These are phyloP conservation scores for Orthonevra nobilis DNA, from an alignment of 2,888 invertebrate genomes.

Conservation along the genomic window DNA sequence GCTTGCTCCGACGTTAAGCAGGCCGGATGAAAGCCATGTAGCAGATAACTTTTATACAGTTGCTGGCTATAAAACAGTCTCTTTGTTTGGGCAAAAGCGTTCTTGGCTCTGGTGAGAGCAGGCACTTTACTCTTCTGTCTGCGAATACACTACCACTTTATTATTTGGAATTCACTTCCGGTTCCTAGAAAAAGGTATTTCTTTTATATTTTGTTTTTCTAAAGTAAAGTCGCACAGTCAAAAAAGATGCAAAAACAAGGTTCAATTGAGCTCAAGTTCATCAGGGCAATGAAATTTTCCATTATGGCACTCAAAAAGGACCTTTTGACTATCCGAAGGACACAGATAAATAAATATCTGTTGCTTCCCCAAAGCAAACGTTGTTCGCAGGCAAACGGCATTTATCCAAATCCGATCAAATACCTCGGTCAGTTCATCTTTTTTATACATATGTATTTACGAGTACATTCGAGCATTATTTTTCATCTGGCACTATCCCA, in stretches of 20 bases:
- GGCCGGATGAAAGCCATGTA: no score
- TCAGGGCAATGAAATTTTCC: conserved; percentile 19
- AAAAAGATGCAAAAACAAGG: conserved; percentile 6
- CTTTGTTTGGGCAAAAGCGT: no score
- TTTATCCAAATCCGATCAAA: conserved; percentile 20
- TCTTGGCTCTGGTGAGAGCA: no score
- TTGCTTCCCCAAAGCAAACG: background rate
- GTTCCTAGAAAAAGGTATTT: no score
- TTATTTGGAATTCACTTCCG: no score
- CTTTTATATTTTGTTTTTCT: no score
- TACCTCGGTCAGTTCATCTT: background rate
- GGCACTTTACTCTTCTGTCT: no score
- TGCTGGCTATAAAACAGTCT: no score
- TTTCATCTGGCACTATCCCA: conserved; percentile 19
- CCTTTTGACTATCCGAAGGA: background rate
- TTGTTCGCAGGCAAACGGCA: conserved; percentile 11
- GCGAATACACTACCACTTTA: no score
- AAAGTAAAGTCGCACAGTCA: no score
- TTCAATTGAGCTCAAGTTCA: conserved; percentile 12
- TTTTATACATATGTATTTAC: background rate
- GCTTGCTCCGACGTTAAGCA: no score
- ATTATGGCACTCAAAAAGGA: conserved; percentile 8
- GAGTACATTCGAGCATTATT: conserved; percentile 2
- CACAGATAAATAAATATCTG: background rate
- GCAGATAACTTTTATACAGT: no score